Percentiles rank a stretch among this genome's conserved stretches.
Conservation (phyloP, 1,140 invertebrate species). For the Pinna nobilis region DNA sequence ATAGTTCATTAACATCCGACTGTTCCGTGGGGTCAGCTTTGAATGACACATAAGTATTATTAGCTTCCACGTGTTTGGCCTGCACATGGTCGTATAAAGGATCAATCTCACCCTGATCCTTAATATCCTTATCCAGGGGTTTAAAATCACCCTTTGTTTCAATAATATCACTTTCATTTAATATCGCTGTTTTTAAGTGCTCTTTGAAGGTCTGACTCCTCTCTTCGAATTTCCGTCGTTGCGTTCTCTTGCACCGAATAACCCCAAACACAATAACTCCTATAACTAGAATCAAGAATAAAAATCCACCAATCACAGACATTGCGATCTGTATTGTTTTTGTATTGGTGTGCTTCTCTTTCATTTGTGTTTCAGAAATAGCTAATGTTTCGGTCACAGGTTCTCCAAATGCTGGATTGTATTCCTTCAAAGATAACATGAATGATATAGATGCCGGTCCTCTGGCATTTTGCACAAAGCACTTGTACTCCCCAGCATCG, state of each 20-base stretch:
- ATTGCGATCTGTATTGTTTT: constrained; percentile 56
- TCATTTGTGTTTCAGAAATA: constrained; percentile 13
- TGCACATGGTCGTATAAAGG: constrained; percentile 38
- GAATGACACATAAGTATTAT: constrained; percentile 64
- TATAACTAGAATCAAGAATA: constrained; percentile 46
- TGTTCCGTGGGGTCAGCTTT: constrained; percentile 54
- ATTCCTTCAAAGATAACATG: constrained; percentile 50
- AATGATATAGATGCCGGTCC: constrained; percentile 51
- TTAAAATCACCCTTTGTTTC: constrained; percentile 39
- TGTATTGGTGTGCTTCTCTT: constrained; percentile 23
- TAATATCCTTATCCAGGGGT: constrained; percentile 2
- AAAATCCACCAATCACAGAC: constrained; percentile 54
- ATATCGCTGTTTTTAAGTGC: constrained; percentile 53
- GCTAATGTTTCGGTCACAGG: neutral
- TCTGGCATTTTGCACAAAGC: constrained; percentile 59
- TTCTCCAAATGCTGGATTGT: constrained; percentile 38
- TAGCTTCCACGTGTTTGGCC: constrained; percentile 23
- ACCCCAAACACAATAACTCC: constrained; percentile 49
- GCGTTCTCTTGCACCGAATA: constrained; percentile 32
- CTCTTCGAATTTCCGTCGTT: constrained; percentile 45
- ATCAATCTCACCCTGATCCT: constrained; percentile 28
- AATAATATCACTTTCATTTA: constrained; percentile 31
- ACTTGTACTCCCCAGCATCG: constrained; percentile 62
- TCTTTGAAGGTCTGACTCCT: constrained; percentile 57
- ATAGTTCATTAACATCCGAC: constrained; percentile 40